Evolutionary conservation across 2,113 vertebrate species (phyloP), one percentile per base, ranked within the genome.

Genomic region (Genyomyrus donnyi): DNA sequence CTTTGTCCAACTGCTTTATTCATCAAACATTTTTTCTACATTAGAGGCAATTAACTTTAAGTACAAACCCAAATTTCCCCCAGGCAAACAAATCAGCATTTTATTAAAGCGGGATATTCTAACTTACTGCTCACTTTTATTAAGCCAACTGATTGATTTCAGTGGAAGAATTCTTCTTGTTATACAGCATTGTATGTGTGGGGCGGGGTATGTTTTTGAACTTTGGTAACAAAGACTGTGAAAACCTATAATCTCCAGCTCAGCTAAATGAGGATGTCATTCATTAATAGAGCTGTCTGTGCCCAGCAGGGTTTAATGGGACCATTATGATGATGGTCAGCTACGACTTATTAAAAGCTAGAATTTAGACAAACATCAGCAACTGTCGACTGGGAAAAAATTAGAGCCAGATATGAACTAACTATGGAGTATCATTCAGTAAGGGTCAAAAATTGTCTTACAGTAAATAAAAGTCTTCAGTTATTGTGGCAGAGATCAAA

Each of bases 241-340:
- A 87, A 87, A 87, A 87, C 15, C 21, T 52, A 87, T 87, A 87
- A 87, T 87, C 85, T 87, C 49, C 15, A 46, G 27, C 85, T 50
- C 49, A 19, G n/a, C 85, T 52, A 4, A 87, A 52, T 52, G 50
- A 52, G 50, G 39, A 87, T 87, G 85, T 53, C 85, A 56, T 17
- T 87, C 85, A 53, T 87, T 53, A 87, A 52, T 52, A 52, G 85
- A 53, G 3, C 48, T 49, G 27, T 39, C 85, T 87, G n/a, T 35
- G 46, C 48, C 27, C 85, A 31, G 49, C 85, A 87, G 85, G 46
- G n/a, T 46, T 31, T 15, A 39, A 87, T 87, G 85, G 49, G 46
- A n/a, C 21, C 46, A 85, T 85, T 48, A 85, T n/a, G 83, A 85
- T 49, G 45, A 48, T 85, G 83, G 83, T 87, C 49, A 52, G 11